Evolutionary conservation across 2,888 invertebrate species (phyloP).

Genomic region (Agrypnus murinus): DNA sequence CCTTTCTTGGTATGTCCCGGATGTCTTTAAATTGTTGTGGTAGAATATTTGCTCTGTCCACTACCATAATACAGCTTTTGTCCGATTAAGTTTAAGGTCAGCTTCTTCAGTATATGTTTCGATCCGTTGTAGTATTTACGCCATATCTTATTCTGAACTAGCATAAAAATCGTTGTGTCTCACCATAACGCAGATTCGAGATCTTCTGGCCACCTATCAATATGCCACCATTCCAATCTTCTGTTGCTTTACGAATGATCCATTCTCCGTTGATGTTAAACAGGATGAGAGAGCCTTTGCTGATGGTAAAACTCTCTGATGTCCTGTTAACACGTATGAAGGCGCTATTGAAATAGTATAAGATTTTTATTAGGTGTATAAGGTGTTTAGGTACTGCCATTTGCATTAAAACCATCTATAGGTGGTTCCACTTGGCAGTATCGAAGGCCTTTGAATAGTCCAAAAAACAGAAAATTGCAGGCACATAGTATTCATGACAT

Average conservation of each 20-base stretch:
- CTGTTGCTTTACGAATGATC: constrained; percentile 11
- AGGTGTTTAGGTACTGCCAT: constrained; percentile 12
- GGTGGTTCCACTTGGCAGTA: too few species aligned
- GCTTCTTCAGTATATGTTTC: constrained; percentile 30
- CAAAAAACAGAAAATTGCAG: too few species aligned
- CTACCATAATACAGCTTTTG: constrained; percentile 27
- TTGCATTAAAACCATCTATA: constrained; percentile 13
- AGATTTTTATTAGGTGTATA: constrained; percentile 23
- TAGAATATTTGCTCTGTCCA: too few species aligned
- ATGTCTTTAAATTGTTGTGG: too few species aligned
- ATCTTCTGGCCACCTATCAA: too few species aligned
- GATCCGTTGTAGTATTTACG: constrained; percentile 20
- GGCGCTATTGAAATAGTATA: constrained; percentile 7
- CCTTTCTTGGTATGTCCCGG: too few species aligned
- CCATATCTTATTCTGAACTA: constrained; percentile 1
- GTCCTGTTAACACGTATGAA: neutral
- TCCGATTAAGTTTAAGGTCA: constrained; percentile 15
- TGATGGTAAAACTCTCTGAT: constrained; percentile 11
- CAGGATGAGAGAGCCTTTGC: constrained; percentile 12
- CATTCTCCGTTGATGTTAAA: constrained; percentile 10
- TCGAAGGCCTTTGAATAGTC: neutral
- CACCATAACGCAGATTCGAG: too few species aligned
- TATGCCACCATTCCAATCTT: constrained; percentile 11
- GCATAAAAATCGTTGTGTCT: neutral
- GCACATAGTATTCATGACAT: constrained; percentile 1